These are phyloP conservation scores for Pyrrhosoma nymphula DNA, from an alignment of 2,888 invertebrate genomes.

Conservation along the genomic window DNA sequence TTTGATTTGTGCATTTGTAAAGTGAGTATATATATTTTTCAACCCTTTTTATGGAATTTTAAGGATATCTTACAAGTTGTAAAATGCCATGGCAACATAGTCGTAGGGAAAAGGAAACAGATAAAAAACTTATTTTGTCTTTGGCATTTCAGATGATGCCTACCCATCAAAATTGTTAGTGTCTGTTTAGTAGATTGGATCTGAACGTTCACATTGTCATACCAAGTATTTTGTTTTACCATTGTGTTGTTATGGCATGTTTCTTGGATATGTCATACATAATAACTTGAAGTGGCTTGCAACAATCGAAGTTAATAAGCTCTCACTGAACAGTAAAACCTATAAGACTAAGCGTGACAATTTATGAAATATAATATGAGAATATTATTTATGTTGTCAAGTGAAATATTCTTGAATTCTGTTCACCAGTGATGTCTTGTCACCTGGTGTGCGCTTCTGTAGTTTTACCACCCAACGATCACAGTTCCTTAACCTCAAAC, in stretches of 20 bases:
- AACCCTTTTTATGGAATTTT: slow-evolving; percentile 63
- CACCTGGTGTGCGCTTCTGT: not conserved
- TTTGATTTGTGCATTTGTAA: slow-evolving; percentile 59
- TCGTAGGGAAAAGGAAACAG: slow-evolving; percentile 8
- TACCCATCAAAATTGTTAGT: slow-evolving; percentile 61
- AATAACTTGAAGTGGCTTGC: not conserved
- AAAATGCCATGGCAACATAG: slow-evolving; percentile 49
- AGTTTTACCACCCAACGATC: not conserved
- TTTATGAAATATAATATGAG: not conserved
- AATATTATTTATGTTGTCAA: not conserved
- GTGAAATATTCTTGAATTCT: not conserved
- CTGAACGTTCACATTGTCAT: slow-evolving; percentile 47
- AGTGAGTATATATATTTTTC: slow-evolving; percentile 66
- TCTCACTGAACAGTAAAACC: not conserved
- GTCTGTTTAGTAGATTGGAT: slow-evolving; percentile 59
- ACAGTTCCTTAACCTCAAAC: not conserved
- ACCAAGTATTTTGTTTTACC: slow-evolving; percentile 53
- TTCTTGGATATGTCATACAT: slow-evolving; percentile 9
- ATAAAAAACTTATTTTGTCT: slow-evolving; percentile 13
- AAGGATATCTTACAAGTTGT: slow-evolving; percentile 36
- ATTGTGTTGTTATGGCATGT: slow-evolving; percentile 50
- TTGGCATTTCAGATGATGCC: slow-evolving; percentile 44
- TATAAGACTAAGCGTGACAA: slow-evolving; percentile 33
- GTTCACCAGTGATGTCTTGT: not conserved
- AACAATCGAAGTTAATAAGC: not conserved